Base-by-base conservation (phyloP, 2,113 vertebrate species). In the Tretioscincus oriximinensis region DNA sequence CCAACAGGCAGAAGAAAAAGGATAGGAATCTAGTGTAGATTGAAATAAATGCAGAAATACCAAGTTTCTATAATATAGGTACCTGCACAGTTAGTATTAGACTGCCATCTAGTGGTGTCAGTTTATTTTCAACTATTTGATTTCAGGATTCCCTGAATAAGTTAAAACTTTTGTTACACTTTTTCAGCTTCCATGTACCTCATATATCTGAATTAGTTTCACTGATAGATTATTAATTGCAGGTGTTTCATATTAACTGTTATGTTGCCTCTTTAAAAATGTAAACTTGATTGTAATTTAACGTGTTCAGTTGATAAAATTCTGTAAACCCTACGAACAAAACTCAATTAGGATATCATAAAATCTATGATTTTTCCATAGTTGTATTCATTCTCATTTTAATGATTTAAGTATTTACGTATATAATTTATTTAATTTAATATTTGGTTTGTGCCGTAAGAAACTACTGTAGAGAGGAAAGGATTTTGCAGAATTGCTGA, bases 81-180 rank as follows among this genome's bases (percentile, higher is more conserved):
- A 65, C 35, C 35, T 41, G 26, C 16, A 18, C 14, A 16, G 11
- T 18, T 58, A 54, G 11, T 88, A 45, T 54, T 88, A 82, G 83
- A 63, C 88, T 90, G 90, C 92, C 91, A 89, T 89, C 91, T 93
- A 91, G 86, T 69, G 68, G 91, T 82, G 16, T 58, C 64, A 76
- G 9, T 5, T 51, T 26, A 49, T 21, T 9, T 49, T 3, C 22
- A 61, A 26, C 41, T 80, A 51, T 63, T 26, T 81, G 72, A n/a
- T 47, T 78, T 49, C 64, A 29, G 22, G 67, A 41, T 28, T 1
- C 1, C 72, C 80, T 74, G 11, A 21, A 51, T 77, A 7, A 65
- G 45, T 14, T 12, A 51, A 58, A n/a, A 9, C n/a, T 11, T 28
- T 35, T 29, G 16, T 21, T 64, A 41, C 41, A 2, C n/a, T 41